These are phyloP conservation scores for Paracanthobrama guichenoti DNA, from an alignment of 2,113 vertebrate species.

Conservation along the genomic window DNA sequence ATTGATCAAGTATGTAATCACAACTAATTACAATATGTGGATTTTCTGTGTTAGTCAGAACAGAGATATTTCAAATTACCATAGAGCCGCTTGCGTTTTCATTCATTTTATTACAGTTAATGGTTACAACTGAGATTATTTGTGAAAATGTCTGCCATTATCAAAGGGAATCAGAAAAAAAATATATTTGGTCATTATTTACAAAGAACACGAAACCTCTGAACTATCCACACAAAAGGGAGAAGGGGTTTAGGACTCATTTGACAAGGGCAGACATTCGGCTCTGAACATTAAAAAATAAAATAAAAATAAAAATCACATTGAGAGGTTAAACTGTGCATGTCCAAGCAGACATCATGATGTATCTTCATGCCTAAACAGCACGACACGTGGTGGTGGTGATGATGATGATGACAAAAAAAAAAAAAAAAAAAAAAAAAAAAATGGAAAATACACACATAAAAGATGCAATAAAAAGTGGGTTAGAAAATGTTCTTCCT, in stretches of 20 bases:
- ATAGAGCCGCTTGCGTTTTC: slow-evolving; percentile 79
- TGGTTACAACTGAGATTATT: slow-evolving; percentile 78
- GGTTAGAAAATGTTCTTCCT: slow-evolving; percentile 68
- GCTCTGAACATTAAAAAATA: slow-evolving; percentile 69
- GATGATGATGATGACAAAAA: slow-evolving; percentile 66
- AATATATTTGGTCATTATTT: slow-evolving; percentile 89
- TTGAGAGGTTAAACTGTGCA: slow-evolving; percentile 70
- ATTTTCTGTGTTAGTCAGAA: slow-evolving; percentile 32
- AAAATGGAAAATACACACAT: slow-evolving; percentile 65
- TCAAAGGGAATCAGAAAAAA: slow-evolving; percentile 81
- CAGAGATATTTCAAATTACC: slow-evolving; percentile 45
- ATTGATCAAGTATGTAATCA: slow-evolving; percentile 37
- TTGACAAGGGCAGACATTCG: slow-evolving; percentile 84
- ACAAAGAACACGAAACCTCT: slow-evolving; percentile 83
- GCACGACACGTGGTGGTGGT: slow-evolving; percentile 65
- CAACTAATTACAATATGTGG: slow-evolving; percentile 31
- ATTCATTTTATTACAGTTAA: slow-evolving; percentile 81
- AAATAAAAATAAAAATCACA: slow-evolving; percentile 55
- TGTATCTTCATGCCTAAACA: slow-evolving; percentile 71
- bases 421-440: slow-evolving; percentile 73
- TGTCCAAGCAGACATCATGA: slow-evolving; percentile 63
- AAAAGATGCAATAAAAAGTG: slow-evolving; percentile 67
- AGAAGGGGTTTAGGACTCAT: slow-evolving; percentile 63
- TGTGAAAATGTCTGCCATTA: slow-evolving; percentile 83
- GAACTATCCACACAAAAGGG: slow-evolving; percentile 80